Evolutionary conservation across 2,797 vertebrate species (phyloP).

Genomic region (Pogonophryne albipinna): DNA sequence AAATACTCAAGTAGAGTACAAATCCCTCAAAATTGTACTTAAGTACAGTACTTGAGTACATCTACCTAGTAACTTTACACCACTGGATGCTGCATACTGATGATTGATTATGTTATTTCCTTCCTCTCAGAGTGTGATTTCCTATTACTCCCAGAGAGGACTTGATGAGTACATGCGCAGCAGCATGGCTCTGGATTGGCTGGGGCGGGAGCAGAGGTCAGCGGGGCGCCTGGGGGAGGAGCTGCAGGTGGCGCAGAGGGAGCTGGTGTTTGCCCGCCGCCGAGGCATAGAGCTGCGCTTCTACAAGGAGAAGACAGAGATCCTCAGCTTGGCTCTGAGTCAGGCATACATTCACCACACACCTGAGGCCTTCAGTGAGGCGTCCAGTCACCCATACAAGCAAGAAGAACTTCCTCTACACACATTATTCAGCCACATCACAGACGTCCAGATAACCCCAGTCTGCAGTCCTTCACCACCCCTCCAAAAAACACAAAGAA

Average conservation of each 20-base stretch:
- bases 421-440: slow-evolving; percentile 53
- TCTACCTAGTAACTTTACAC: too few species aligned
- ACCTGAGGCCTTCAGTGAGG: slow-evolving; percentile 55
- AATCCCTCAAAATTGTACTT: too few species aligned
- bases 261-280: slow-evolving; percentile 88
- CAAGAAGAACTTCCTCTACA: slow-evolving; percentile 71
- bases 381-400: slow-evolving; percentile 39
- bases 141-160: slow-evolving; percentile 90
- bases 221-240: slow-evolving; percentile 89
- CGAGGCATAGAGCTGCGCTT: slow-evolving; percentile 91
- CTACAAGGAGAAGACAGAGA: slow-evolving; percentile 94
- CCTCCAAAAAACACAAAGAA: slow-evolving; percentile 45
- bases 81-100: neutral
- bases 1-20: too few species aligned
- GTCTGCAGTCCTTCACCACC: slow-evolving; percentile 48
- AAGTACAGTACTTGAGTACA: too few species aligned
- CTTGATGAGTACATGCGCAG: slow-evolving; percentile 91
- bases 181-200: slow-evolving; percentile 95
- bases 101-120: slow-evolving; percentile 14
- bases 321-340: slow-evolving; percentile 90
- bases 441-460: slow-evolving; percentile 42
- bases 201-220: slow-evolving; percentile 87
- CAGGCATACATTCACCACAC: slow-evolving; percentile 82
- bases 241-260: slow-evolving; percentile 87
- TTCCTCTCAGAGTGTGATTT: slow-evolving; percentile 89